phyloP scores from a whole-genome alignment of 2,888 invertebrate species.

The Dryomyza anilis region DNA sequence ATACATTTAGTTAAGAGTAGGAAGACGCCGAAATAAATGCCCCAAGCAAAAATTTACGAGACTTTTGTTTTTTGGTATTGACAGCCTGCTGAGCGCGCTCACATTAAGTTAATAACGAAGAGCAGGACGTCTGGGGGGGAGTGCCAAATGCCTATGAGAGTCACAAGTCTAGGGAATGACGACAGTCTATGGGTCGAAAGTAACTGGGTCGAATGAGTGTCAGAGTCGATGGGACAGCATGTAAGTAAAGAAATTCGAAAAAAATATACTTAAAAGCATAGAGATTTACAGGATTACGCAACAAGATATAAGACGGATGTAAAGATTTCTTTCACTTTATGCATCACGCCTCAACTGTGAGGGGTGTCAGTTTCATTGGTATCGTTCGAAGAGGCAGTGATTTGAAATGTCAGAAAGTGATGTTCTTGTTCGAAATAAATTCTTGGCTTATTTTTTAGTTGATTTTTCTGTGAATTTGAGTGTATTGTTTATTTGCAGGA shows the following conservation, averaged over 20 bases:
- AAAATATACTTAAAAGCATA: not conserved
- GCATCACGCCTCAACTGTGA: not conserved
- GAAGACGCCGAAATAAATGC: not conserved
- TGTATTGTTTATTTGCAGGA: too few relatives aligned
- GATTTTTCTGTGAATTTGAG: not conserved
- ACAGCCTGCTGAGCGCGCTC: not conserved
- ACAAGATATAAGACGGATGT: not conserved
- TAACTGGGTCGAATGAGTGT: not conserved
- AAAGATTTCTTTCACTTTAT: slow-evolving; percentile 2
- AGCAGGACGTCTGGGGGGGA: too few relatives aligned
- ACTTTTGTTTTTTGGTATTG: slow-evolving; percentile 19
- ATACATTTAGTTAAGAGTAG: not conserved
- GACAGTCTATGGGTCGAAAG: too few relatives aligned
- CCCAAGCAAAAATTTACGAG: not conserved
- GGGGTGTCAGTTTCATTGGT: not conserved
- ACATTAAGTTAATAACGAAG: too few relatives aligned
- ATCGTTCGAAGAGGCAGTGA: not conserved
- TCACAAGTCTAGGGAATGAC: too few relatives aligned
- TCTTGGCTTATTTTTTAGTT: not conserved
- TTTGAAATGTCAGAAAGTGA: slow-evolving; percentile 19
- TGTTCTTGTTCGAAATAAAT: not conserved
- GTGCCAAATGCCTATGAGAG: too few relatives aligned
- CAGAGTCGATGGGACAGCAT: not conserved
- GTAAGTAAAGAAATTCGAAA: not conserved
- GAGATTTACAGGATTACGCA: not conserved